Evolutionary conservation across 1,140 invertebrate species (phyloP).

Genomic region (Bacillus rossius): DNA sequence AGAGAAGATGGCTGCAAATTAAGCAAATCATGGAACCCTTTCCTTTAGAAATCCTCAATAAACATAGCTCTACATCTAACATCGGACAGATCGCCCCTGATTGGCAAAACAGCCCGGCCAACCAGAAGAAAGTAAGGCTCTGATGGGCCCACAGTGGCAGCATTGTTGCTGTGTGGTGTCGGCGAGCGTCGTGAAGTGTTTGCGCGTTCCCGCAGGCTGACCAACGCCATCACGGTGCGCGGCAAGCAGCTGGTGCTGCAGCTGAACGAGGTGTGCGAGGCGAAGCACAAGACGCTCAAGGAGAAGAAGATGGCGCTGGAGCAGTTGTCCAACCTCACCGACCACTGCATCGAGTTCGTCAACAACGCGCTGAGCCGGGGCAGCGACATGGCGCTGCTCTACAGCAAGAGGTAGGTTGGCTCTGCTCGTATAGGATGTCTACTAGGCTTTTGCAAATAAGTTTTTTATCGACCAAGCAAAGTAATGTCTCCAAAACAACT

Average conservation of each 20-base stretch:
- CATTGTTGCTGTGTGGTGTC: no score
- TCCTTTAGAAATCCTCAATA: no score
- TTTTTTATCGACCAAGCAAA: no score
- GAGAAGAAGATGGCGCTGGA: constrained; percentile 77
- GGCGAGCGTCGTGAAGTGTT: no score
- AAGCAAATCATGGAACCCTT: no score
- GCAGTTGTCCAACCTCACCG: constrained; percentile 71
- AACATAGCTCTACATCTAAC: no score
- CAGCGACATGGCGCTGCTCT: constrained; percentile 75
- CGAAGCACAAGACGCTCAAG: constrained; percentile 72
- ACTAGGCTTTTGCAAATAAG: background rate
- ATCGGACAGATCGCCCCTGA: no score
- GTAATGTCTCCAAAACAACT: no score
- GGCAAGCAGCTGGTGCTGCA: constrained; percentile 74
- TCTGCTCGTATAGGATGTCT: background rate
- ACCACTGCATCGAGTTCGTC: constrained; percentile 82
- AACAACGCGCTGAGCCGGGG: constrained; percentile 69
- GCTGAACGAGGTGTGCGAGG: constrained; percentile 75
- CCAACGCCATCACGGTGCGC: constrained; percentile 73
- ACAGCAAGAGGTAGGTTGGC: constrained; percentile 53
- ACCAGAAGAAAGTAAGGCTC: no score
- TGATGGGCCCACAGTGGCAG: no score
- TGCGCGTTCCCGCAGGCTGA: constrained; percentile 58
- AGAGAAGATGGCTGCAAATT: no score
- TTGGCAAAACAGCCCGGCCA: no score